Evolutionary conservation across 2,113 vertebrate species (phyloP), one percentile per base, ranked within the genome.

Genomic region (Alligator mississippiensis): DNA sequence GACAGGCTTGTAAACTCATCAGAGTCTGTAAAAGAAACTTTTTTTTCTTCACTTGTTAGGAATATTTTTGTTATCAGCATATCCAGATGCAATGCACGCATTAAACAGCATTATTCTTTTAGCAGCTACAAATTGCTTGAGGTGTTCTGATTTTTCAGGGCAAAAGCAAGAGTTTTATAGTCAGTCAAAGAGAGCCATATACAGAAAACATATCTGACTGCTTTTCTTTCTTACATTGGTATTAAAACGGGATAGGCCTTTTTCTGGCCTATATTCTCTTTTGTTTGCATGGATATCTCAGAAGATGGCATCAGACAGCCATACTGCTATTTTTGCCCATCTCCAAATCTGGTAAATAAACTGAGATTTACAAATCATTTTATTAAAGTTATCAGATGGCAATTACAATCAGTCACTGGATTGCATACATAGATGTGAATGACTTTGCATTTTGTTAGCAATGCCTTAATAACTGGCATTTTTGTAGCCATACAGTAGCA

Each of bases 1-100:
- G 70, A 86, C 88, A 87, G 28, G 57, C 77, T n/a, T 66, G 55
- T 87, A 93, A 91, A 85, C 80, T 90, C 70, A 54, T 77, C 92
- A 89, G 80, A 83, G 91, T 94, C 85, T 85, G 79, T 2, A 1
- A 93, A 90, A 91, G 57, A 12, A 4, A 10, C 79, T 80, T 70
- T 88, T 70, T 38, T 81, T 84, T 77, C 92, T 60, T 55, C 80
- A 7, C 22, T 77, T 77, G 75, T 81, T 68, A 75, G 21, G 76
- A 5, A 82, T 85, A 19, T 72, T 19, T 22, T 85, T 85, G 63
- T 60, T 90, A 18, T 70, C 55, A 9, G 18, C 54, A 22, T 63
- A 27, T 0, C 0, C 17, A 88, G 62, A 10, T 55, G 2, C 16
- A 14, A 5, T 92, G 11, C 47, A 25, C 84, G 80, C 79, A 22